phyloP scores from a whole-genome alignment of 2,797 vertebrate species.

The Brachyrhaphis roseni region DNA sequence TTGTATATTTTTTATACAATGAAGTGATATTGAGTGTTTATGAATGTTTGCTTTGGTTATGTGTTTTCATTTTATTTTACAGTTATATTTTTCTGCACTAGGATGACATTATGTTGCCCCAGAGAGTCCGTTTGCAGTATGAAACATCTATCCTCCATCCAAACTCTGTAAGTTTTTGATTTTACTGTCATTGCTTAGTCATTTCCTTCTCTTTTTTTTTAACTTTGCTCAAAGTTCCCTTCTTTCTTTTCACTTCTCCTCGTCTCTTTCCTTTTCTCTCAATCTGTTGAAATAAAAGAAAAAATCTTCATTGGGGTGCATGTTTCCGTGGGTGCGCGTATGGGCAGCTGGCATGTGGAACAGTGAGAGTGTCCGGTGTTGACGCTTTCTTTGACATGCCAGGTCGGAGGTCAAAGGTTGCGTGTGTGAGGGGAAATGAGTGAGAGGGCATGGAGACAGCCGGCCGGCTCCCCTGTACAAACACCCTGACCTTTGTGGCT shows the following conservation, averaged over 20 bases:
- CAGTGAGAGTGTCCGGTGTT: conserved; percentile 67
- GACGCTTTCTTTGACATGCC: conserved; percentile 54
- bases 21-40: neutral
- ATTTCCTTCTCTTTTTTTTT: conserved; percentile 28
- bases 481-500: conserved; percentile 51
- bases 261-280: neutral
- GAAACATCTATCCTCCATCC: conserved; percentile 80
- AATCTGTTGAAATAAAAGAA: conserved; percentile 1
- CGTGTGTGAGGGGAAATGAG: conserved; percentile 66
- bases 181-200: conserved; percentile 36
- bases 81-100: conserved; percentile 52
- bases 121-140: conserved; percentile 88
- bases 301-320: conserved; percentile 14
- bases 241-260: conserved; percentile 9
- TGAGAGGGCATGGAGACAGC: conserved; percentile 68
- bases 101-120: conserved; percentile 95
- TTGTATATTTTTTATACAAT: neutral
- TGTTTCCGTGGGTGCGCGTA: neutral
- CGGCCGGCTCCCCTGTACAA: conserved; percentile 64
- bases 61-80: neutral
- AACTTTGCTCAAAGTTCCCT: conserved; percentile 7
- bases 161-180: conserved; percentile 80
- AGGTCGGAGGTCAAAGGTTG: conserved; percentile 60
- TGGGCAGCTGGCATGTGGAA: conserved; percentile 52
- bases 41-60: neutral